Base-by-base conservation (phyloP, 2,113 vertebrate species). In the Pomatostomus ruficeps region DNA sequence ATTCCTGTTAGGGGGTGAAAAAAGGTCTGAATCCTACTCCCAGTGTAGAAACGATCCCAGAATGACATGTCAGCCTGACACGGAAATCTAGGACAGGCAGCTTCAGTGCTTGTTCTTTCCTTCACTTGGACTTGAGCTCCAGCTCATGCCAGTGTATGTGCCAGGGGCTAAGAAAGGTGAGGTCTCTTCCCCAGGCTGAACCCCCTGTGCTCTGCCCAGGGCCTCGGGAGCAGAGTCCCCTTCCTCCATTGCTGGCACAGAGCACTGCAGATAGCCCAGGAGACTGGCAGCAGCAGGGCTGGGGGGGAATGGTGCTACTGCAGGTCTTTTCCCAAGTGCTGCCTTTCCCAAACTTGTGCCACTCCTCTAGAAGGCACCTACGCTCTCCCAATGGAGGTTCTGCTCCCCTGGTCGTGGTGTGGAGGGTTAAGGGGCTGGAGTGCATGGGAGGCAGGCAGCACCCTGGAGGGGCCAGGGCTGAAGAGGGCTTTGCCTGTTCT, bases 201-300 rank as follows among this genome's bases (percentile, higher is more conserved):
- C 40, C 33, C 25, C 2, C 70, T 40, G 9, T 38, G 49, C 54
- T 48, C 36, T 85, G 62, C 49, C 52, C 4, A 1, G 18, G 22
- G 17, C 43, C 26, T 35, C 0, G 0, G 35, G 35, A 55, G 14
- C 24, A 7, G 0, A 0, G 24, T 7, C 17, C 17, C 12, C 62
- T 13, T 35, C 40, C n/a, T 42, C 12, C 10, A 0, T 10, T 36
- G 35, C 33, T 1, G 5, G 63, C 57, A 45, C 2, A 1, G 49
- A 52, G 43, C 75, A 11, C 17, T 15, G 35, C 38, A 45, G 21
- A 5, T 11, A 12, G 6, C 58, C 19, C 38, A 8, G 48, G 48
- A 65, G 75, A 6, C 14, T 11, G 3, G 10, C 62, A 46, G 66
- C 45, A 14, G 61, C 17, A 6, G 76, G 84, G 26, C 77, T 63